phyloP scores from a whole-genome alignment of 2,797 vertebrate genomes.

The Catamblyrhynchus diadema region DNA sequence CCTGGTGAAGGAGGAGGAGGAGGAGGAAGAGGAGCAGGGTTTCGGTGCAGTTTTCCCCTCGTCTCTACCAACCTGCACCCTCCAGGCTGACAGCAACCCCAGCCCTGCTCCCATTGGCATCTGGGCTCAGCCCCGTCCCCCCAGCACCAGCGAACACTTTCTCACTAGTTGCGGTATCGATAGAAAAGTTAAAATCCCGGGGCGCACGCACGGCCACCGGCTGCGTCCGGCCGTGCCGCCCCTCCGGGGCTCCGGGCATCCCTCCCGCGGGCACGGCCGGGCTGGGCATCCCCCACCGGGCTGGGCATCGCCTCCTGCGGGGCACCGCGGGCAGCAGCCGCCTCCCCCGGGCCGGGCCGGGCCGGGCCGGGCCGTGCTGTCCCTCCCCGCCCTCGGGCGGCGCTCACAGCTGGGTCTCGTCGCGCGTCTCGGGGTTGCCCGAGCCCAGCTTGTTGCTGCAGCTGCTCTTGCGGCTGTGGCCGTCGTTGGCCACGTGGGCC shows the following conservation, averaged over 20 bases:
- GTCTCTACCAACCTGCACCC: neutral
- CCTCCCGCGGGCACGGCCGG: neutral
- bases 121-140: neutral
- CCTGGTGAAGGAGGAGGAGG: neutral
- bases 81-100: rapidly evolving
- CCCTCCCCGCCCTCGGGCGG: neutral
- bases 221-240: neutral
- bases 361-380: neutral
- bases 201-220: rapidly evolving
- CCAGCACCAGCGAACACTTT: neutral
- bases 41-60: neutral
- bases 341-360: neutral
- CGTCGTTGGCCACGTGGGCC: slow-evolving; percentile 88
- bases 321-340: neutral
- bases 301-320: neutral
- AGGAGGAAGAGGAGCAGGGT: neutral
- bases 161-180: slow-evolving; percentile 60
- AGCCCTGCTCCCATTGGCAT: rapidly evolving
- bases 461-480: slow-evolving; percentile 79
- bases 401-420: slow-evolving; percentile 91
- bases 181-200: slow-evolving; percentile 66
- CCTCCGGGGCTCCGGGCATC: neutral
- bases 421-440: slow-evolving; percentile 80
- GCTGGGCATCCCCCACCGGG: neutral
- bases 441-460: slow-evolving; percentile 81